Percentiles rank a stretch among this genome's conserved stretches.
Evolutionary conservation across 2,113 vertebrate species (phyloP).

Genomic region (Peromyscus leucopus): DNA sequence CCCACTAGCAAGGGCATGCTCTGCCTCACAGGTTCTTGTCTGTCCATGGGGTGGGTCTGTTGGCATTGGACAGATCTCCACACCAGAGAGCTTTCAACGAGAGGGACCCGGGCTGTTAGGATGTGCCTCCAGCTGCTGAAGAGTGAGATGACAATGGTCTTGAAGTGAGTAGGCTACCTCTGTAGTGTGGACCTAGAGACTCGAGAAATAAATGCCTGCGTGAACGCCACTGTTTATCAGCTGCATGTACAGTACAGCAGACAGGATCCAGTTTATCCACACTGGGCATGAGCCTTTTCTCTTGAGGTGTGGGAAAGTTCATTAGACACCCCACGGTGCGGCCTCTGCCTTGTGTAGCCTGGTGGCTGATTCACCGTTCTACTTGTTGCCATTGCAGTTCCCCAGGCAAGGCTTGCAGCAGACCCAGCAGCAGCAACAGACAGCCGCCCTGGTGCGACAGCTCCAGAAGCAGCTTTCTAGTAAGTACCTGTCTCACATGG

Average conservation of each 20-base stretch:
- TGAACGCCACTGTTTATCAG: fast-evolving
- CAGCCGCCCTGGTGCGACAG: constrained; percentile 86
- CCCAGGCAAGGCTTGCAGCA: constrained; percentile 88
- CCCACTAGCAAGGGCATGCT: fast-evolving
- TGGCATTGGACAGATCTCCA: background rate
- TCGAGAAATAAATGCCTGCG: background rate
- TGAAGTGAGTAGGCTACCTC: background rate
- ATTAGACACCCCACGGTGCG: background rate
- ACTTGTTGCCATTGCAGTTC: constrained; percentile 81
- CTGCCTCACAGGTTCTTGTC: background rate
- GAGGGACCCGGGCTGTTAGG: background rate
- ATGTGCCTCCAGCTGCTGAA: background rate
- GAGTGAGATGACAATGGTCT: background rate
- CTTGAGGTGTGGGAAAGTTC: background rate
- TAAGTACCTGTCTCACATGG: constrained; percentile 68
- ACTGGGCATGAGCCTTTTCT: background rate
- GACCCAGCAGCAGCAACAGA: constrained; percentile 90
- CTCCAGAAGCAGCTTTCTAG: constrained; percentile 90
- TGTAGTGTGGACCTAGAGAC: background rate
- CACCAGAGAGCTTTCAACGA: background rate
- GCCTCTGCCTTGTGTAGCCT: background rate
- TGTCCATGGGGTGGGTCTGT: no score
- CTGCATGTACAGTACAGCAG: background rate
- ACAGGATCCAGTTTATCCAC: fast-evolving
- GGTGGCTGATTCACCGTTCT: background rate